Base-by-base conservation (phyloP, 2,888 invertebrate genomes). In the Odiellus spinosus region DNA sequence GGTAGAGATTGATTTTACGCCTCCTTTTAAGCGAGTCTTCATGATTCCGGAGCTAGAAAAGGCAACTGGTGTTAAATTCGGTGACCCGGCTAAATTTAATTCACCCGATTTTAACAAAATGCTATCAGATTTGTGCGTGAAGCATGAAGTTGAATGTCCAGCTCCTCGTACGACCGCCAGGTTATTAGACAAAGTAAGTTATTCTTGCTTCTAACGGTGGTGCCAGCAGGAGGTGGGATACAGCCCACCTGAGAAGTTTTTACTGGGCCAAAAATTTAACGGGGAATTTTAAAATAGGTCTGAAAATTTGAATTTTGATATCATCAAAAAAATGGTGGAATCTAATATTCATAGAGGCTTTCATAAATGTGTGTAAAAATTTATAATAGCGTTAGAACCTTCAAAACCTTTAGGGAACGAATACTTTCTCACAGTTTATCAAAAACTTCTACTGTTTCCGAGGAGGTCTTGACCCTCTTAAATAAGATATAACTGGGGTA, bases 21-120 rank as follows among this genome's bases (percentile, higher is more conserved):
- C 96, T 21, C 98, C 98, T 2, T 99, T 98, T 70, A 84, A 78
- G 57, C 73, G 87, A 55, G 73, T 98, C 3, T 76, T 81, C 17
- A 95, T 99, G 91, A 78, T 95, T 54, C 76, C 82, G 26, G 83
- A 84, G 1, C 71, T 99, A 46, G 96, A 95, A 65, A 78, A 82
- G 60, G 72, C 73, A 44, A 70, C 95, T 10, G 64, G 63, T 1
- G 65, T 64, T 11, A 68, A 67, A 53, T 63, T 75, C 42, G 63
- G 63, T 32, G 48, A 56, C 8, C 58, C 62, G 8, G 46, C 8
- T 40, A 42, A 34, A 38, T 19, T 48, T 42, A 51, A 1, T 55
- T 52, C 48, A 0, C 69, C 74, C 42, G 80, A 79, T 64, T 75
- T 84, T 0, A 80, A 78, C 56, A 71, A 79, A 57, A 74, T 84